Conservation (phyloP, 2,797 vertebrate species). For the Gallinago nigripennis region DNA sequence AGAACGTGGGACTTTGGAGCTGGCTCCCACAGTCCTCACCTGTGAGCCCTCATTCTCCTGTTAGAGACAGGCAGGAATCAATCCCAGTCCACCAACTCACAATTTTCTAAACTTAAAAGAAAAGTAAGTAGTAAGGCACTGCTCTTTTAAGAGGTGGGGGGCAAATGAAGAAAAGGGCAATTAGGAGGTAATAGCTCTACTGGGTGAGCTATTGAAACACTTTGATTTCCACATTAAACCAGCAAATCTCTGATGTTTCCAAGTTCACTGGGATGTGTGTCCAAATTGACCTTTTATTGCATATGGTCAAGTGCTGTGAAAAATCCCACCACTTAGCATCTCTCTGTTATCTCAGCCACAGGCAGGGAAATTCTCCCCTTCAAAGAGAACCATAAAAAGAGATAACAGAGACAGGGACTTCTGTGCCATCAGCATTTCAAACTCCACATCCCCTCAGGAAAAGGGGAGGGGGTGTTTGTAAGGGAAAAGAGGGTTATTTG, state of each 20-base stretch:
- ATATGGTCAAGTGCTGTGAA: conserved; percentile 69
- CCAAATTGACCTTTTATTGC: conserved; percentile 67
- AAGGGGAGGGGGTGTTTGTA: neutral
- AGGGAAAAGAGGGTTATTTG: conserved; percentile 42
- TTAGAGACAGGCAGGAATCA: neutral
- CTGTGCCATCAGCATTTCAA: conserved; percentile 66
- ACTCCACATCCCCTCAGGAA: conserved; percentile 48
- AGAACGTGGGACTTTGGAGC: neutral
- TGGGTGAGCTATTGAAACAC: conserved; percentile 45
- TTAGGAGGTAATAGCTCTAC: conserved; percentile 35
- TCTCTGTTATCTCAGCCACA: conserved; percentile 60
- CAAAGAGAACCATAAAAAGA: conserved; percentile 69
- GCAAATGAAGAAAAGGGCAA: conserved; percentile 35
- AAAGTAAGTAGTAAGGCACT: neutral
- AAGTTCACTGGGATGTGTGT: conserved; percentile 60
- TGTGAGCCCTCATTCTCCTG: neutral
- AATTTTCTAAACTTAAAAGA: conserved; percentile 13
- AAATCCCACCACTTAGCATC: conserved; percentile 65
- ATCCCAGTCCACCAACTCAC: neutral
- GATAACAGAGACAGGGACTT: conserved; percentile 58
- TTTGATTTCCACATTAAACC: conserved; percentile 61
- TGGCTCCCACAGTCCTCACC: neutral
- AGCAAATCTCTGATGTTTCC: conserved; percentile 59
- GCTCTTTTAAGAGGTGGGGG: conserved; percentile 22
- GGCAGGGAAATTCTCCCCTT: conserved; percentile 55